These are phyloP conservation scores for Cryptomyrus ogoouensis DNA, from an alignment of 2,113 vertebrate species.

Conservation along the genomic window DNA sequence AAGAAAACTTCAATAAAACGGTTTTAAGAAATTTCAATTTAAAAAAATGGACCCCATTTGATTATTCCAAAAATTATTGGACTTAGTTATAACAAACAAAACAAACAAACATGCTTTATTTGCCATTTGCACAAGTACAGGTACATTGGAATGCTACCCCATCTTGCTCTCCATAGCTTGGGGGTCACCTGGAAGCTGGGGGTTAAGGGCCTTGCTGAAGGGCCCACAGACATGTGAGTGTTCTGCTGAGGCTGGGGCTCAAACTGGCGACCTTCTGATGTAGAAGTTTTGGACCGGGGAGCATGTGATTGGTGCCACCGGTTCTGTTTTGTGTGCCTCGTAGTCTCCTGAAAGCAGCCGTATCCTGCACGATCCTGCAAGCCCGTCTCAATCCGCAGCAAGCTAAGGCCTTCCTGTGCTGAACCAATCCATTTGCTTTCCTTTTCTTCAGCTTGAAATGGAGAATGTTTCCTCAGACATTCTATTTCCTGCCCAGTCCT, in stretches of 20 bases:
- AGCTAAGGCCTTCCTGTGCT: neutral
- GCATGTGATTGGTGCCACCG: neutral
- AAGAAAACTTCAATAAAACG: neutral
- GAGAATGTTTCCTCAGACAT: neutral
- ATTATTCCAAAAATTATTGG: neutral
- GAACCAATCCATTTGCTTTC: neutral
- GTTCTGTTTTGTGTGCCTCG: neutral
- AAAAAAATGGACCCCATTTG: neutral
- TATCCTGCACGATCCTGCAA: neutral
- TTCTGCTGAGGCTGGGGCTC: too few species aligned
- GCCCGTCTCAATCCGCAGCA: neutral
- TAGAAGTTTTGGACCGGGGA: neutral
- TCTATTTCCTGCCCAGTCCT: neutral
- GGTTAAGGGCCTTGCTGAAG: too few species aligned
- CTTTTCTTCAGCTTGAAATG: neutral
- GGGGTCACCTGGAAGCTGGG: too few species aligned
- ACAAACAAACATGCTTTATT: too few species aligned
- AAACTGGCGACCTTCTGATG: neutral
- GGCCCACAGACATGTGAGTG: too few species aligned
- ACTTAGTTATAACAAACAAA: neutral
- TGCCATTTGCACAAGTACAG: too few species aligned
- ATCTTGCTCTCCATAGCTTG: neutral
- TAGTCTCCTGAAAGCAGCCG: neutral
- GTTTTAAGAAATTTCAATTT: neutral
- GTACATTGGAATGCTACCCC: too few species aligned